Conservation (phyloP, 2,888 invertebrate species). For the Amphipoea oculea region DNA sequence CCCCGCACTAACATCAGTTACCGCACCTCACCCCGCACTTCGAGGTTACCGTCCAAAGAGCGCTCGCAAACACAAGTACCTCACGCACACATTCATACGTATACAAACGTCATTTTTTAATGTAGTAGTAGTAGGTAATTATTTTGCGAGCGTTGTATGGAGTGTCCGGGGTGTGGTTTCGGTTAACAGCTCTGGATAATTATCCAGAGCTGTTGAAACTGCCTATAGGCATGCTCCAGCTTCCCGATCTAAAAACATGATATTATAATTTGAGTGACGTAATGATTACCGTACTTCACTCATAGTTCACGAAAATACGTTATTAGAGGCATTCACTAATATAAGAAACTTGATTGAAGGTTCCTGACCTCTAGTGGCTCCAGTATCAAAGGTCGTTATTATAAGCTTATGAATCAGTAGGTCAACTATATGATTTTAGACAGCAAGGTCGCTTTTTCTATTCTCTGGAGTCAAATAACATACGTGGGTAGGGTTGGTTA, state of each 20-base stretch:
- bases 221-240: no score
- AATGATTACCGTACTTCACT: slow-evolving; percentile 40
- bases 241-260: not conserved
- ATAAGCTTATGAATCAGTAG: slow-evolving; percentile 42
- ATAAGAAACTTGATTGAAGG: slow-evolving; percentile 50
- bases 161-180: no score
- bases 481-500: slow-evolving; percentile 31
- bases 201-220: not conserved
- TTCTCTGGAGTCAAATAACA: slow-evolving; percentile 44
- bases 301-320: slow-evolving; percentile 29
- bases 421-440: slow-evolving; percentile 49
- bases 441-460: slow-evolving; percentile 56
- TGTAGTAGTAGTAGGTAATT: no score
- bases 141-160: no score
- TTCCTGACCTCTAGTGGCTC: slow-evolving; percentile 33
- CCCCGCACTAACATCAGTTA: no score
- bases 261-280: slow-evolving; percentile 24
- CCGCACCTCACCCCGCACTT: no score
- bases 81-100: no score
- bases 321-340: slow-evolving; percentile 44
- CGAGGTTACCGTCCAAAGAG: no score
- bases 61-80: no score
- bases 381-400: slow-evolving; percentile 37
- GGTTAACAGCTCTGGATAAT: no score
- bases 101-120: no score